Conservation (phyloP, 64 coral and sea anemone species). For the Montipora efflorescens region DNA sequence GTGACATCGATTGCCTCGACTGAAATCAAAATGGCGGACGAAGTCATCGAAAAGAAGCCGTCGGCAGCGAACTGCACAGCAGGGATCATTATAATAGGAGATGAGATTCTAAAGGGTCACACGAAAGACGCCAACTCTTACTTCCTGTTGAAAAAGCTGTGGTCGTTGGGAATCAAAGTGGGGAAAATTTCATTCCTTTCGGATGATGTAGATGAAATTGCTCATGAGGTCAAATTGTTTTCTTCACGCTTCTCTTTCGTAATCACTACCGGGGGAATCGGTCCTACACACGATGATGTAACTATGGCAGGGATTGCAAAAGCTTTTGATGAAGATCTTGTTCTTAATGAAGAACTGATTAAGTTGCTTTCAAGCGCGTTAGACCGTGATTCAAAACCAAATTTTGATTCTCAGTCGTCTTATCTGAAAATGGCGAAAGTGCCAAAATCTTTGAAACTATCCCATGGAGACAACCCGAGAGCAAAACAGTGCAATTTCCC, state of each 20-base stretch:
- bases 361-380: slow-evolving; percentile 62
- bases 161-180: slow-evolving; percentile 94
- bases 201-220: slow-evolving; percentile 86
- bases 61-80: neutral
- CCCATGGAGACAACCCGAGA: slow-evolving; percentile 49
- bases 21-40: slow-evolving; percentile 55
- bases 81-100: slow-evolving; percentile 91
- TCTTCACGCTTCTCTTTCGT: slow-evolving; percentile 84
- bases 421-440: slow-evolving; percentile 86
- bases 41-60: neutral
- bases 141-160: slow-evolving; percentile 85
- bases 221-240: slow-evolving; percentile 73
- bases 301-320: slow-evolving; percentile 88
- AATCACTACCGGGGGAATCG: slow-evolving; percentile 93
- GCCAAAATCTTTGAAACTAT: slow-evolving; percentile 73
- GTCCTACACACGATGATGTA: slow-evolving; percentile 97
- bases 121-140: slow-evolving; percentile 93
- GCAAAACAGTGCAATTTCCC: slow-evolving; percentile 74
- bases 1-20: slow-evolving; percentile 28
- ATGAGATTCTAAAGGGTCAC: slow-evolving; percentile 98
- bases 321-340: slow-evolving; percentile 89
- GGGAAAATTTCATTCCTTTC: slow-evolving; percentile 85
- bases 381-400: slow-evolving; percentile 41
- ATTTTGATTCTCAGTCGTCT: slow-evolving; percentile 53
- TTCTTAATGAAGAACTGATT: slow-evolving; percentile 69